Base-by-base conservation (phyloP, 2,888 invertebrate genomes). In the Athrips mouffetella region DNA sequence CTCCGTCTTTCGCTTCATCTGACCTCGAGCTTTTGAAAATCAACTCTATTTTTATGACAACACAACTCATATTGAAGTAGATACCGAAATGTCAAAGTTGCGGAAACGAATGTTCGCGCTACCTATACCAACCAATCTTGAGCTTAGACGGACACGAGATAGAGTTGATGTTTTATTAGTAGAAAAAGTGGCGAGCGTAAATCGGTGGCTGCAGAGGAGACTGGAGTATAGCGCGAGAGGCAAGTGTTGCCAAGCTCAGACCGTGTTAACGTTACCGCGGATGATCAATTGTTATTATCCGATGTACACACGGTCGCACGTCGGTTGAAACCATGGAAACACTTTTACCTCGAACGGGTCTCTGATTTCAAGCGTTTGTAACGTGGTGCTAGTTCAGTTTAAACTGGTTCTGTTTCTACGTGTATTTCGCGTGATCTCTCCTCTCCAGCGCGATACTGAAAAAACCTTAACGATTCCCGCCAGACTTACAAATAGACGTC, bases 171-270 rank as follows among this genome's bases (percentile, higher is more conserved):
- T 41, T 18, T 42, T 8, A 10, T 10, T 18, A 8, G 18, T 29
- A 10, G n/a, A 42, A 15, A 29, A 29, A 8, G 16, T 42, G 21
- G 37, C 3, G n/a, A n/a, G 30, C 30, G 11, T 37, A 37, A n/a
- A 21, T 21, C 21, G 11, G 3, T n/a, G 21, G 37, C 37, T 37
- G 42, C 42, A 42, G 42, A 21, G 44, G 37, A 37, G 21, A 13
- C 21, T 37, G 73, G 62, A 62, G 59, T 67, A 67, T 71, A 69
- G 73, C 35, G 35, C 31, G 15, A 18, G 21, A 37, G 10, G 18
- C 63, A 72, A 62, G 66, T 76, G 76, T 80, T 83, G 76, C 83
- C 79, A 77, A 70, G 66, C 55, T 60, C 8, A 6, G 40, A 13
- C 23, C 7, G 39, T 13, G 21, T 23, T 37, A 18, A 37, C 20